Evolutionary conservation across 2,797 vertebrate genomes (phyloP), one percentile per base, ranked within the genome.

Genomic region (Peromyscus aztecus): DNA sequence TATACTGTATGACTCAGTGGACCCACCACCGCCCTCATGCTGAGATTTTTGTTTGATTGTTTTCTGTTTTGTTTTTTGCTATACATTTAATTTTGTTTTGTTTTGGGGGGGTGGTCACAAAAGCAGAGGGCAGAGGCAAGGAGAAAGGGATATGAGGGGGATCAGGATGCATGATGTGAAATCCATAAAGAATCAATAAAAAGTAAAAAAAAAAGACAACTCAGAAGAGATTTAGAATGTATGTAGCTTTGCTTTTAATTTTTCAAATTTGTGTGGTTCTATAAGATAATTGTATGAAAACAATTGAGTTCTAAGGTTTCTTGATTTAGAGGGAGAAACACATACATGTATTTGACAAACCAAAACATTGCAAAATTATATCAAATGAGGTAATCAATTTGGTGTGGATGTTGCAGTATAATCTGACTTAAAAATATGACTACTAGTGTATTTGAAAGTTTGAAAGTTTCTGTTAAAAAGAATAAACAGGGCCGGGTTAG

Each of bases 351-450:
- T 91, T 69, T 95, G 57, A 94, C 4, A 37, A 96, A 23, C 24
- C 31, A 52, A 94, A 83, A 96, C 59, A 91, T 19, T 52, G 7
- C n/a, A 86, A 96, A 92, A 92, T 95, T 86, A 83, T 94, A 94
- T 92, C 49, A 95, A 91, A 27, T 82, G 81, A 85, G 1, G 24
- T 76, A 55, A 92, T 85, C 27, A 91, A 19, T 40, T 94, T 76
- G 49, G 37, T 87, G 63, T 55, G 49, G 13, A 57, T 76, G 34
- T 91, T 8, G 65, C 17, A 83, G 19, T 94, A 80, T 94, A 96
- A 83, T 89, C 19, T 78, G 61, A 19, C 24, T 89, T 95, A 76
- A 95, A 94, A 96, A 77, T 92, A 27, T 73, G 67, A 88, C 34
- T 89, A 46, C 65, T 37, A 86, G 17, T 46, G 5, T 2, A 19